These are phyloP conservation scores for Trichogramma pretiosum DNA, from an alignment of 1,140 invertebrate species.

Conservation along the genomic window DNA sequence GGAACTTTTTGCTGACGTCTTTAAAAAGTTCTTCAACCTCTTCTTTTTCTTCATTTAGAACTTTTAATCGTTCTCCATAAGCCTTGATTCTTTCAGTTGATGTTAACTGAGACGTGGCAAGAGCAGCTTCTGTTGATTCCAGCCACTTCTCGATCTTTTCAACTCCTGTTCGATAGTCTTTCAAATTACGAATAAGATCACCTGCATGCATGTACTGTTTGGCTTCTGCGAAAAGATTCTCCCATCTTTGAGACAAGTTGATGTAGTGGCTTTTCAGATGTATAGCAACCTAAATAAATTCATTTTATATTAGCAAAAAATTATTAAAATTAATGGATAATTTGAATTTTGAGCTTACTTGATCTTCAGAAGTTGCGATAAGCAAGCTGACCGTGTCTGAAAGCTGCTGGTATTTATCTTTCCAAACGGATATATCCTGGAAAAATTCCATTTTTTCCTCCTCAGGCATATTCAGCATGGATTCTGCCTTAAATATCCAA, in stretches of 20 bases:
- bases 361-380: conserved; percentile 75
- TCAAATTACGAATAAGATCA: conserved; percentile 70
- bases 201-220: conserved; percentile 82
- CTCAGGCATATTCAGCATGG: conserved; percentile 66
- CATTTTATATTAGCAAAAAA: neutral
- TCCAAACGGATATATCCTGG: conserved; percentile 81
- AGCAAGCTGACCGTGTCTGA: conserved; percentile 81
- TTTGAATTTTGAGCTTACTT: conserved; percentile 5
- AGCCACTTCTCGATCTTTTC: conserved; percentile 73
- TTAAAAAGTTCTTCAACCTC: conserved; percentile 84
- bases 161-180: conserved; percentile 71
- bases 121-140: conserved; percentile 60
- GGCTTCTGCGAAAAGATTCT: conserved; percentile 70
- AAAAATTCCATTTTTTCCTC: conserved; percentile 83
- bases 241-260: conserved; percentile 67
- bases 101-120: conserved; percentile 60
- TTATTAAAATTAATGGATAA: neutral
- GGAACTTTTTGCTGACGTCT: conserved; percentile 79
- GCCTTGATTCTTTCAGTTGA: conserved; percentile 68
- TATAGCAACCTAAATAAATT: conserved; percentile 49
- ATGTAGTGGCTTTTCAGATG: conserved; percentile 68
- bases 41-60: conserved; percentile 71
- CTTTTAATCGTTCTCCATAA: conserved; percentile 71
- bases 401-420: conserved; percentile 74
- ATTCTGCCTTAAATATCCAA: conserved; percentile 74